These are phyloP conservation scores for Uloborus diversus DNA, from an alignment of 1,140 invertebrate genomes.

Conservation along the genomic window DNA sequence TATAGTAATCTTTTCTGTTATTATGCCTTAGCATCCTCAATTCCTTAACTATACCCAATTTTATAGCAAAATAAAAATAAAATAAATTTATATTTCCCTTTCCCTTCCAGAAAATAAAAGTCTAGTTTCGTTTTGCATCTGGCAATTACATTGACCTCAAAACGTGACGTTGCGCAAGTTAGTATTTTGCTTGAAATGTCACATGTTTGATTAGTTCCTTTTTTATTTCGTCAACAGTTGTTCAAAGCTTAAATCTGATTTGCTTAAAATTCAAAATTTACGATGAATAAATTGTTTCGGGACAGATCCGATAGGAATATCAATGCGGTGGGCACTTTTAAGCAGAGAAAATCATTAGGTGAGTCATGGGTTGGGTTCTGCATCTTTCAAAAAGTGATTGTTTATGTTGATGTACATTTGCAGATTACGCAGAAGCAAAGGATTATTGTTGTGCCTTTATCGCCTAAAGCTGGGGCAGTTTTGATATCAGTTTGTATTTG, in stretches of 20 bases:
- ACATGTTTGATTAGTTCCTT: constrained; percentile 52
- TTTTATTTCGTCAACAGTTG: constrained; percentile 18
- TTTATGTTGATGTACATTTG: too few relatives aligned
- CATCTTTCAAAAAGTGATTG: constrained; percentile 1
- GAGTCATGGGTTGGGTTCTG: constrained; percentile 45
- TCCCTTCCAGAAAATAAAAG: too few relatives aligned
- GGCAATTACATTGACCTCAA: constrained; percentile 36
- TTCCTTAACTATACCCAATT: too few relatives aligned
- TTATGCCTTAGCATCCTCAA: too few relatives aligned
- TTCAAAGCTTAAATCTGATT: neutral
- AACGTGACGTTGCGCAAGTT: constrained; percentile 55
- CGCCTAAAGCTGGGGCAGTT: too few relatives aligned
- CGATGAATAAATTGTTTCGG: constrained; percentile 41
- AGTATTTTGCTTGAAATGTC: constrained; percentile 42
- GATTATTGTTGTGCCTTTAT: too few relatives aligned
- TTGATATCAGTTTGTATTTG: too few relatives aligned
- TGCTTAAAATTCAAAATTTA: neutral
- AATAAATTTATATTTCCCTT: too few relatives aligned
- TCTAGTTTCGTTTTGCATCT: neutral
- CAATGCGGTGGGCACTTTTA: constrained; percentile 57
- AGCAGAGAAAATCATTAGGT: constrained; percentile 62
- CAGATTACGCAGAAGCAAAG: too few relatives aligned
- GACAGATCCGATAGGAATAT: constrained; percentile 43
- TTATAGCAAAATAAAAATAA: too few relatives aligned
- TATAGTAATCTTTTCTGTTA: too few relatives aligned